phyloP scores from a whole-genome alignment of 2,113 vertebrate species.

The Chionis minor region DNA sequence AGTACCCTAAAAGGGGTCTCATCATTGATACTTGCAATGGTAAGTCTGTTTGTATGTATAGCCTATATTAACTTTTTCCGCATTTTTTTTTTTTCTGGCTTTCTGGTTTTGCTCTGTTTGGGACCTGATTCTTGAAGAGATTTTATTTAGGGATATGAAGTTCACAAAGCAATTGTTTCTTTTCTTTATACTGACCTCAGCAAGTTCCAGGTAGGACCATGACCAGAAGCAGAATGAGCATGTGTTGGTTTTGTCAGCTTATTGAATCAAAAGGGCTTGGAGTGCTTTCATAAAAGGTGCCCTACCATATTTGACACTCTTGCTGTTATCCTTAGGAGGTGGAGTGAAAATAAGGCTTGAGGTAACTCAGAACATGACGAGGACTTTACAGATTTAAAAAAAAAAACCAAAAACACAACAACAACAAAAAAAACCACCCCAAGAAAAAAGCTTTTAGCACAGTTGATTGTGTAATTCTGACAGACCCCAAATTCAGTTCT shows the following conservation, averaged over 20 bases:
- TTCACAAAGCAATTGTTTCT: not conserved
- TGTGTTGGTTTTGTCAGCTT: not conserved
- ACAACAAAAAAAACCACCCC: too few relatives aligned
- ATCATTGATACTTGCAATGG: not conserved
- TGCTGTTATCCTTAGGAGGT: not conserved
- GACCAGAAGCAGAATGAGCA: not conserved
- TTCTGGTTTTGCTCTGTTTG: not conserved
- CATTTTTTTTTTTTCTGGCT: accelerated
- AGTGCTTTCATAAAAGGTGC: not conserved
- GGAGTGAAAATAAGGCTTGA: not conserved
- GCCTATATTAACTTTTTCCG: not conserved
- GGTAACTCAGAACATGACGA: not conserved
- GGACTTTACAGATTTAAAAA: not conserved
- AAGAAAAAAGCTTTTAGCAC: not conserved
- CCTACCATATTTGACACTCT: not conserved
- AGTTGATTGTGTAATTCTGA: not conserved
- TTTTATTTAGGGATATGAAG: not conserved
- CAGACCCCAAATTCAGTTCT: not conserved
- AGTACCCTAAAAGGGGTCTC: not conserved
- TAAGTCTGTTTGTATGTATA: not conserved
- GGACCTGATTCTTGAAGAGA: not conserved
- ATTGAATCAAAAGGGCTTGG: not conserved
- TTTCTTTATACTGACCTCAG: not conserved
- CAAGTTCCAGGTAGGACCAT: not conserved
- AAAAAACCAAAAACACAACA: too few relatives aligned